Evolutionary conservation across 2,113 vertebrate genomes (phyloP), one percentile per base, ranked within the genome.

Genomic region (Clarias macrocephalus): DNA sequence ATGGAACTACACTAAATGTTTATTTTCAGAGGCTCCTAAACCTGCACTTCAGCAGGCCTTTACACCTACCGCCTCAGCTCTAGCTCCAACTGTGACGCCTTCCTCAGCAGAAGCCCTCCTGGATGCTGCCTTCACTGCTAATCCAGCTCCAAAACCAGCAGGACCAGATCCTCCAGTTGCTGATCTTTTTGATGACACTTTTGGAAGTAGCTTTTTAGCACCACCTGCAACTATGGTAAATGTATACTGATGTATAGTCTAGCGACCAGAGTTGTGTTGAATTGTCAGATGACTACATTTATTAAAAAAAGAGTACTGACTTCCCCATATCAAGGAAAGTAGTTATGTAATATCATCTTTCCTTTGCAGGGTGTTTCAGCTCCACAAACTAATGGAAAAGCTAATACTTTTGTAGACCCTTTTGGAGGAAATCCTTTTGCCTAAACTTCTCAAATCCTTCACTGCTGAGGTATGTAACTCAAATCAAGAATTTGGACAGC

Each of bases 381-480:
- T 66, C 88, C 68, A 82, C 94, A 92, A 83, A 90, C 54, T 13
- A 88, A 90, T 84, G 90, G 76, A 52, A 91, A 93, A 91, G 87
- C 95, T 82, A 92, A 89, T 92, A 90, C 88, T 59, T 96, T 96
- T 91, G 96, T 88, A 52, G 95, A 96, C 89, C 87, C 94, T 68
- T 97, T 97, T 91, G 96, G 96, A 86, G 97, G 96, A 88, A 97
- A 99, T 88, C 97, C 96, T 18, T 99, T 99, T 92, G 96, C 94
- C 89, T 99, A 86, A 83, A 72, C 82, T 88, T 83, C 54, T 57
- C 48, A 56, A 42, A 30, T 62, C 57, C 33, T 33, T 33, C 65
- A 30, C 33, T 68, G 59, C 21, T 68, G 9, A 87, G 86, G 80
- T 82, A 37, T 30, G 30, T 59, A 13, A 79, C 19, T 13, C 16